Evolutionary conservation across 1,140 invertebrate species (phyloP).

Genomic region (Scaptodrosophila lebanonensis): DNA sequence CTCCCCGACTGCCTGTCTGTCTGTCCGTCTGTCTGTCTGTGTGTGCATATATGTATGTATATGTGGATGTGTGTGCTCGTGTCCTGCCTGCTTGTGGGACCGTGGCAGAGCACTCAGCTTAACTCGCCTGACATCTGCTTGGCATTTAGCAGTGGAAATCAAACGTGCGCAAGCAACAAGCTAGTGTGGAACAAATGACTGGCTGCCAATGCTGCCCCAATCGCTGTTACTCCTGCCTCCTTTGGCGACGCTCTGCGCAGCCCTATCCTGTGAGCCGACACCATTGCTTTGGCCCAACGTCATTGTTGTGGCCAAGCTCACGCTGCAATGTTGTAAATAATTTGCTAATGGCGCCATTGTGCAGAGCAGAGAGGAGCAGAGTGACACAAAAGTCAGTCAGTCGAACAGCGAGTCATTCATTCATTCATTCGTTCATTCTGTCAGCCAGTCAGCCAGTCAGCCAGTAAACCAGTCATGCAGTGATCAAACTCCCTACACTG

Average conservation of each 20-base stretch:
- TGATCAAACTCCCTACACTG: slow-evolving; percentile 2
- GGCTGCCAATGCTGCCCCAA: slow-evolving; percentile 14
- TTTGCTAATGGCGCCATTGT: slow-evolving; percentile 59
- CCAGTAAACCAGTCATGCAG: background rate
- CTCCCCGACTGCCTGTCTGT: background rate
- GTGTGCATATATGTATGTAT: background rate
- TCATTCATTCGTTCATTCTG: slow-evolving; percentile 22
- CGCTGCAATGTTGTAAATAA: slow-evolving; percentile 64
- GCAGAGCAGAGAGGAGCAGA: background rate
- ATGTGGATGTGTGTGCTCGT: background rate
- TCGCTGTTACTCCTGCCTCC: slow-evolving; percentile 1
- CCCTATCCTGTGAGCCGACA: background rate
- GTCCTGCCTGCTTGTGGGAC: slow-evolving; percentile 1
- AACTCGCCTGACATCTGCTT: slow-evolving; percentile 49
- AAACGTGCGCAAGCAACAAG: slow-evolving; percentile 57
- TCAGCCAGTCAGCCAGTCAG: slow-evolving; percentile 12
- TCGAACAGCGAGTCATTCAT: no score
- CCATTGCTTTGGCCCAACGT: no score
- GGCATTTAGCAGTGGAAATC: slow-evolving; percentile 65
- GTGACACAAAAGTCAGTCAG: background rate
- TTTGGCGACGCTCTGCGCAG: no score
- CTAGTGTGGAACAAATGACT: slow-evolving; percentile 25
- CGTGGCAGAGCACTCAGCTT: slow-evolving; percentile 35
- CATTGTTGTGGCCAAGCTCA: no score
- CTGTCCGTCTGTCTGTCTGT: no score